Base-by-base conservation (phyloP, 2,113 vertebrate species). In the Oenanthe melanoleuca region DNA sequence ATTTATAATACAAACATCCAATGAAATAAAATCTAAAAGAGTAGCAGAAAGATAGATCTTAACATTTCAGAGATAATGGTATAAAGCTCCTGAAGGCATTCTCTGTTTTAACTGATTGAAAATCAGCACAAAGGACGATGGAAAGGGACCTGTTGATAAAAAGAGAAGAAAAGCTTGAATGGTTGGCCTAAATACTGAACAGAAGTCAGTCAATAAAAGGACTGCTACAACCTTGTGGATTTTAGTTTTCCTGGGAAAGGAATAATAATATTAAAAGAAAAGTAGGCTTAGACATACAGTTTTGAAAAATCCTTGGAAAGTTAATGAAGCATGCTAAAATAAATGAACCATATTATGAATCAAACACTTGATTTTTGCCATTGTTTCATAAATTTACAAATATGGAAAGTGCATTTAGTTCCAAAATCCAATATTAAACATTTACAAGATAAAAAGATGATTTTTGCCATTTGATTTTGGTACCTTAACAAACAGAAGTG, bases 231-330 rank as follows among this genome's bases (percentile, higher is more conserved):
- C 42, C 70, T 86, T 42, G 59, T 77, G 33, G 23, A 61, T 82
- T 88, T 83, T 61, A 55, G 25, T 80, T 75, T 89, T 93, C 61
- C 40, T 77, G 50, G 63, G 31, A 72, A 88, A 64, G 15, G 21
- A 92, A 81, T 70, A 80, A 80, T 34, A 88, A 45, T 38, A 49
- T 61, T 77, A 26, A 84, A 88, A 73, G 34, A 84, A 47, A 89
- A 63, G 42, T 77, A 82, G 29, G 24, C 21, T 87, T 74, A 80
- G 16, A 79, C 25, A 91, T 79, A 42, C 19, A 38, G 53, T 69
- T 92, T 78, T 34, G 47, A 87, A 93, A 92, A 88, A 71, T 80
- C 59, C 86, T 45, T 63, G 53, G 53, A 80, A 95, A 93, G 86
- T 14, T 44, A 93, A 25, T 67, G 37, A 69, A 70, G 34, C 26